Conservation (phyloP, 2,797 vertebrate species). For the Bradypus variegatus region DNA sequence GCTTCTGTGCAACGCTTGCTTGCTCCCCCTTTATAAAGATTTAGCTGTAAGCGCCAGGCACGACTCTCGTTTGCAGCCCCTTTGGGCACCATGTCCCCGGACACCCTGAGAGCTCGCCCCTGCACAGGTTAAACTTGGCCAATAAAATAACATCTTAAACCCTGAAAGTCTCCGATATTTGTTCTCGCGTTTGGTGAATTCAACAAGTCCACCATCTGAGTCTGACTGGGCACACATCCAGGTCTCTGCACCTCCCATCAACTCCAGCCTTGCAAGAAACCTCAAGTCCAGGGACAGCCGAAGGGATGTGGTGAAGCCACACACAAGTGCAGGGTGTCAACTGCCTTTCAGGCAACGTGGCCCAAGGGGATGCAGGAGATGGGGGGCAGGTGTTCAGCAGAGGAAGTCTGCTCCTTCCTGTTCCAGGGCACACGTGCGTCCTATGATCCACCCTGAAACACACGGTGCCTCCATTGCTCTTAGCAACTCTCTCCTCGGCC, state of each 20-base stretch:
- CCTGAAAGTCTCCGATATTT: no score
- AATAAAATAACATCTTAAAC: no score
- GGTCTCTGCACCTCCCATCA: not conserved
- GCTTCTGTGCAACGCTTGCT: no score
- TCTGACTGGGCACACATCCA: accelerated
- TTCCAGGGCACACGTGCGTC: accelerated
- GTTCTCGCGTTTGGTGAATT: no score
- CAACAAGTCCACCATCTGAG: not conserved
- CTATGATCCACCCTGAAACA: not conserved
- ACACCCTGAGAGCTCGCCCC: no score
- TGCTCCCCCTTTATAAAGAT: no score
- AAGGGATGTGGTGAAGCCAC: not conserved
- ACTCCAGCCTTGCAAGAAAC: not conserved
- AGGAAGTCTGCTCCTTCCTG: no score
- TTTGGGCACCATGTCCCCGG: no score
- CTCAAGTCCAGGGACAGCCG: not conserved
- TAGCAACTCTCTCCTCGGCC: accelerated
- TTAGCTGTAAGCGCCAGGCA: no score
- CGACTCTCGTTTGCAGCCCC: no score
- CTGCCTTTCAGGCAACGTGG: no score
- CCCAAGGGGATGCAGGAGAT: not conserved
- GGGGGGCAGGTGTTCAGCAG: not conserved
- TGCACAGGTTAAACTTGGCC: no score
- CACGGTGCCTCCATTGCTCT: accelerated
- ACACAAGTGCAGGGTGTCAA: not conserved